A percentile compares a stretch with the other conserved stretches of the same genome.
Conservation (phyloP, 2,888 invertebrate genomes). For the Agrochola lota region DNA sequence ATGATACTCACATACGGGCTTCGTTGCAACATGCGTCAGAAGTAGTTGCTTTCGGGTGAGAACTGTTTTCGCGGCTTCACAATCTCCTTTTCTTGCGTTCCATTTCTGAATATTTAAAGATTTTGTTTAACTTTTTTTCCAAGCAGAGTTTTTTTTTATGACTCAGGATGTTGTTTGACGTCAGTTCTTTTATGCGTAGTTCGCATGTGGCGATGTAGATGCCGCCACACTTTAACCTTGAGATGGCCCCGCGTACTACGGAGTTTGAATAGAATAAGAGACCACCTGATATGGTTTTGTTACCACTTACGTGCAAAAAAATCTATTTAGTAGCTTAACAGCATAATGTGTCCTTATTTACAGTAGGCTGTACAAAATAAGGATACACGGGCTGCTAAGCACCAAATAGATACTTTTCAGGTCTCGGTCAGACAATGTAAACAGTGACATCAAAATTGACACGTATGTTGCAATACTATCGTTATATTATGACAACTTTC, state of each 20-base stretch:
- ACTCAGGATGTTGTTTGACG: no score
- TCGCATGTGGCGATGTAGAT: no score
- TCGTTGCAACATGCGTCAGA: no score
- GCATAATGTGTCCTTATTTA: not conserved
- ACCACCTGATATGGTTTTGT: not conserved
- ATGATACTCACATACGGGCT: no score
- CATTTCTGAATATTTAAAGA: no score
- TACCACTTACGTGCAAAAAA: not conserved
- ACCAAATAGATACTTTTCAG: slow-evolving; percentile 25
- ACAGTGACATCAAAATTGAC: slow-evolving; percentile 24
- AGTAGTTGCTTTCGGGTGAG: no score
- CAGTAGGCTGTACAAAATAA: not conserved
- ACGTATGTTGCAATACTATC: slow-evolving; percentile 28
- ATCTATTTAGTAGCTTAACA: not conserved
- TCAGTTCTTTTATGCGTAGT: no score
- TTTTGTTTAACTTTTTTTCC: no score
- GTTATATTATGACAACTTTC: not conserved
- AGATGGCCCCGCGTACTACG: not conserved
- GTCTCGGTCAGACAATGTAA: slow-evolving; percentile 36
- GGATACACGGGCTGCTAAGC: not conserved
- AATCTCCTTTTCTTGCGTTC: no score
- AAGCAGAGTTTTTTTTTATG: no score
- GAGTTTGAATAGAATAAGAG: not conserved
- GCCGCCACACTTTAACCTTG: not conserved
- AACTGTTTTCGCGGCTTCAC: no score